A percentile compares a stretch with the other conserved stretches of the same genome.
Evolutionary conservation across 2,797 vertebrate genomes (phyloP).

Genomic region (Perdix hodgsoniae): DNA sequence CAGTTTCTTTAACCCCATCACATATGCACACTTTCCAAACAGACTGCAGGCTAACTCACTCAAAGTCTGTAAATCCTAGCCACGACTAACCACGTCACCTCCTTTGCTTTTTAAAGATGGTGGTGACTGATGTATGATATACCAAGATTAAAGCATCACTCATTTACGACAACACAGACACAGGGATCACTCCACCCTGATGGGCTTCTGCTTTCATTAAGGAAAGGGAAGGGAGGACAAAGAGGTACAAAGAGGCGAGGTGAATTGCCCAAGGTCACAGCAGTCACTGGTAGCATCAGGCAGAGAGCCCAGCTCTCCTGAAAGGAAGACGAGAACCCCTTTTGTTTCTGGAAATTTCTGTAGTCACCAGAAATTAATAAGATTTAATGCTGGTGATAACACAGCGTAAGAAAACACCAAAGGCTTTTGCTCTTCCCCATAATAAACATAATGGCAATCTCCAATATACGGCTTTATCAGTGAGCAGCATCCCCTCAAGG

Average conservation of each 20-base stretch:
- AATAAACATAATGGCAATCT: neutral
- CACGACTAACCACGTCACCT: neutral
- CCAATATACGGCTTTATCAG: neutral
- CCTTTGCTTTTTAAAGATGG: neutral
- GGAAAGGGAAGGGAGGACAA: slow-evolving; percentile 48
- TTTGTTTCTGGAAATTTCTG: neutral
- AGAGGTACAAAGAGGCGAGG: slow-evolving; percentile 70
- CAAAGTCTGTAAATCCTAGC: neutral
- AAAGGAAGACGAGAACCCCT: neutral
- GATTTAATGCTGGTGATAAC: neutral
- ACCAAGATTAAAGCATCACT: neutral
- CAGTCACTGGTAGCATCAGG: neutral
- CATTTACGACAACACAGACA: neutral
- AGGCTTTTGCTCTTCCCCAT: neutral
- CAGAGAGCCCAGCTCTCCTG: neutral
- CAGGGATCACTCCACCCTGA: neutral
- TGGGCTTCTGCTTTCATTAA: slow-evolving; percentile 20
- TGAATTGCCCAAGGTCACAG: slow-evolving; percentile 70
- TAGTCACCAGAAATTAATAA: neutral
- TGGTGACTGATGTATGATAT: neutral
- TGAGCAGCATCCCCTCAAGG: neutral
- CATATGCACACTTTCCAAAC: neutral
- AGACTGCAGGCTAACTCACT: neutral
- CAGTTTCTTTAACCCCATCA: neutral
- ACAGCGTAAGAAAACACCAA: neutral